Percentiles rank a stretch among this genome's conserved stretches.
phyloP scores from a whole-genome alignment of 2,113 vertebrate species.

The Odocoileus hemionus region DNA sequence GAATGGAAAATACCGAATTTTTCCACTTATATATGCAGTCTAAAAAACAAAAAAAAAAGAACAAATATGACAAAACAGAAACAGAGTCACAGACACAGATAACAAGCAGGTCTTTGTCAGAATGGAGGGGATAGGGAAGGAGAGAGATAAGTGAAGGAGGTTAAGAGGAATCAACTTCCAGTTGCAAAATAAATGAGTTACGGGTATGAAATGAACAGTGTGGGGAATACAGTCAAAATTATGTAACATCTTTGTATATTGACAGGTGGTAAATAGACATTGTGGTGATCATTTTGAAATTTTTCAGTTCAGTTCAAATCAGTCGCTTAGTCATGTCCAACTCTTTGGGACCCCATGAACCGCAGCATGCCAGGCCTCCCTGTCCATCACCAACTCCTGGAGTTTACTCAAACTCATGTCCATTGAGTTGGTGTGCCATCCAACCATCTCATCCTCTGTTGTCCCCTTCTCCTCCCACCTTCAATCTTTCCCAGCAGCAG shows the following conservation, averaged over 20 bases:
- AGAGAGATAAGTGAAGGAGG: background rate
- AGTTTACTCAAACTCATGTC: background rate
- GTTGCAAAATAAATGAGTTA: background rate
- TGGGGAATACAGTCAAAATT: background rate
- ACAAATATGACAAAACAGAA: background rate
- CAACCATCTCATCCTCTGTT: background rate
- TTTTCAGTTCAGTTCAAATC: background rate
- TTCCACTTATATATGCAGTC: background rate
- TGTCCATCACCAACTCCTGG: background rate
- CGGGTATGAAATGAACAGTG: background rate
- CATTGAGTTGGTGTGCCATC: background rate
- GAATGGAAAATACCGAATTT: background rate
- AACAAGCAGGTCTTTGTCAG: background rate
- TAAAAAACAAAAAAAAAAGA: background rate
- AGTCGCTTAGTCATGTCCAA: rapidly evolving
- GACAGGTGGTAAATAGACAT: background rate
- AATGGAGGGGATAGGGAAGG: background rate
- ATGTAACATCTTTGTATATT: background rate
- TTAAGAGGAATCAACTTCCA: background rate
- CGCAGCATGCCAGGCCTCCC: background rate
- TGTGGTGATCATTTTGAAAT: background rate
- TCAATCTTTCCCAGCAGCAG: background rate
- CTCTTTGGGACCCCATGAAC: background rate
- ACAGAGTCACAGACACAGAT: background rate
- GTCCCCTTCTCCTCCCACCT: background rate